These are phyloP conservation scores for Baronia brevicornis DNA, from an alignment of 2,888 invertebrate species.

Conservation along the genomic window DNA sequence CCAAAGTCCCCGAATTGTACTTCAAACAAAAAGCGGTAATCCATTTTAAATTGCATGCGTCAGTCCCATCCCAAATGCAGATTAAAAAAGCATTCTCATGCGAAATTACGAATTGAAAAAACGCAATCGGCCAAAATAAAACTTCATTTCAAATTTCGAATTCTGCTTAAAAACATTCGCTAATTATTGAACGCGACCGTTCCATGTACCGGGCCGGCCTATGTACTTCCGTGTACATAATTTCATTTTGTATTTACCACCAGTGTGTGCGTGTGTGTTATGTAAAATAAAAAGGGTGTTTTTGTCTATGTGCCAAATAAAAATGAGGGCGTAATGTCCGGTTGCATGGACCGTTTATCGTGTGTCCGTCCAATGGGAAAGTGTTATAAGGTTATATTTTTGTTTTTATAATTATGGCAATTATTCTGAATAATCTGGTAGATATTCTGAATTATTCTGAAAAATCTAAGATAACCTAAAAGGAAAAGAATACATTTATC, in stretches of 20 bases:
- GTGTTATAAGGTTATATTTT: constrained; percentile 30
- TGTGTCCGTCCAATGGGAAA: constrained; percentile 26
- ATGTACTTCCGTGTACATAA: constrained; percentile 29
- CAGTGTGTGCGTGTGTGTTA: constrained; percentile 42
- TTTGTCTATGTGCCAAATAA: constrained; percentile 75
- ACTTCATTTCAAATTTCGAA: constrained; percentile 65
- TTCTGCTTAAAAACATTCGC: constrained; percentile 67
- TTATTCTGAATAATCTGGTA: not conserved
- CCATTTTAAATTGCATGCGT: constrained; percentile 28
- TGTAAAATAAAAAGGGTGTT: constrained; percentile 66
- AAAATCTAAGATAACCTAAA: too few species aligned
- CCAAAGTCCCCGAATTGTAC: too few species aligned
- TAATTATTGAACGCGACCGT: constrained; percentile 60
- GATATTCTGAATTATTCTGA: constrained; percentile 3
- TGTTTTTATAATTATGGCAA: constrained; percentile 15
- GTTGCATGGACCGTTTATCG: constrained; percentile 64
- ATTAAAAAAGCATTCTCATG: constrained; percentile 31
- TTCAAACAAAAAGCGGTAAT: constrained; percentile 28
- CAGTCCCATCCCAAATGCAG: constrained; percentile 23
- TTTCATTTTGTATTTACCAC: constrained; percentile 27
- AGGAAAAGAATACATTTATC: too few species aligned
- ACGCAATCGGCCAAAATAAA: constrained; percentile 54
- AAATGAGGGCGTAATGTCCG: constrained; percentile 74
- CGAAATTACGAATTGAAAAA: constrained; percentile 48
- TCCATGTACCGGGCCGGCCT: constrained; percentile 33